A percentile compares a stretch with the other conserved stretches of the same genome.
Evolutionary conservation across 2,113 vertebrate species (phyloP).

Genomic region (Camelus bactrianus): DNA sequence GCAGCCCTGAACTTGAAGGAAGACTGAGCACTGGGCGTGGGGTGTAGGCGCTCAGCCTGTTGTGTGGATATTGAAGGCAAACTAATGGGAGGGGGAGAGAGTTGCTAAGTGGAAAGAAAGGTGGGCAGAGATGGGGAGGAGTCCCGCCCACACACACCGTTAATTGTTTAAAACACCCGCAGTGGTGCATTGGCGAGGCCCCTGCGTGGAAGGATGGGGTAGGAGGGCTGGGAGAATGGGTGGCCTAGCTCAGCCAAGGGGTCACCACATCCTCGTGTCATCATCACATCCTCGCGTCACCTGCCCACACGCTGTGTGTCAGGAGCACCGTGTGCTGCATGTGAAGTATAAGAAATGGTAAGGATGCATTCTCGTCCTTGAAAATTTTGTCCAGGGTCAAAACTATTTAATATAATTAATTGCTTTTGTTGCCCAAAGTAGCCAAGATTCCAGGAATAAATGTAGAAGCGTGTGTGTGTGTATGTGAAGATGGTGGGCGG

Average conservation of each 20-base stretch:
- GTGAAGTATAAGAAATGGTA: not conserved
- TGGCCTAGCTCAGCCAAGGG: rapidly evolving
- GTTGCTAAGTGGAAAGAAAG: not conserved
- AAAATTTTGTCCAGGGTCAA: not conserved
- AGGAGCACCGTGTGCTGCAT: not conserved
- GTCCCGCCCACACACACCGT: too few relatives aligned
- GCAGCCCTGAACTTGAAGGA: not conserved
- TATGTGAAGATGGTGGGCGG: not conserved
- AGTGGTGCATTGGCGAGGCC: not conserved
- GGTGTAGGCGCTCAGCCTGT: rapidly evolving
- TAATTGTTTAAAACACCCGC: not conserved
- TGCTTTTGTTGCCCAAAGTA: not conserved
- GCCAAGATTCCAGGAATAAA: not conserved
- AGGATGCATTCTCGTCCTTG: not conserved
- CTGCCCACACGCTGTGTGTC: too few relatives aligned
- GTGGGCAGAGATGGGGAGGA: not conserved
- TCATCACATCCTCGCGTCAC: rapidly evolving
- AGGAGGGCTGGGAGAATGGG: not conserved
- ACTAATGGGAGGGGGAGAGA: too few relatives aligned
- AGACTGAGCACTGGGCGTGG: rapidly evolving
- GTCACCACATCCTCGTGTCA: rapidly evolving
- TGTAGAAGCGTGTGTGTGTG: rapidly evolving
- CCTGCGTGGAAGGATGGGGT: too few relatives aligned
- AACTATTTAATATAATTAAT: not conserved
- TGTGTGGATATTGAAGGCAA: not conserved